Percentiles rank a stretch among this genome's conserved stretches.
phyloP scores from a whole-genome alignment of 1,140 invertebrate genomes.

The Drosophila obscura region DNA sequence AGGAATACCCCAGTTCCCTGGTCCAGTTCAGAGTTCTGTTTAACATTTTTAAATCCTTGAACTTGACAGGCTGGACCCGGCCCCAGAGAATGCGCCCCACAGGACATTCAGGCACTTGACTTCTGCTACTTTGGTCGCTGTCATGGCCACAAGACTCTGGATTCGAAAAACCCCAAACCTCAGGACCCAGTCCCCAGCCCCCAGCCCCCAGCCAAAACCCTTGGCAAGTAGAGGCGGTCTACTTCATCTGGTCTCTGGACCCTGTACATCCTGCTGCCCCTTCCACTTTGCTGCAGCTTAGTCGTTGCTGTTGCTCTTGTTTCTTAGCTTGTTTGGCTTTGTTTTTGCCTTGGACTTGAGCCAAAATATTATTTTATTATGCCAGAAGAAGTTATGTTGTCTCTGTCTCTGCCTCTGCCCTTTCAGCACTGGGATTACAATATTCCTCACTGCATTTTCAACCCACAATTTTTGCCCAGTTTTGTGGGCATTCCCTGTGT shows the following conservation, averaged over 20 bases:
- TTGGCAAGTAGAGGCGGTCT: slow-evolving; percentile 26
- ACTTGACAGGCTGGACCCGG: slow-evolving; percentile 53
- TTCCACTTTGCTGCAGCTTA: not conserved
- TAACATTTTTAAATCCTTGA: slow-evolving; percentile 64
- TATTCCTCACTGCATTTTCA: slow-evolving; percentile 23
- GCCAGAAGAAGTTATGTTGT: slow-evolving; percentile 61
- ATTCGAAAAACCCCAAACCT: slow-evolving; percentile 17
- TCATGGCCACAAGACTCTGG: slow-evolving; percentile 35
- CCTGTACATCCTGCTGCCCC: too few species aligned
- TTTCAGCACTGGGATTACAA: slow-evolving; percentile 53
- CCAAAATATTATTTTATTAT: slow-evolving; percentile 69
- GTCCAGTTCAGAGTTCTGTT: slow-evolving; percentile 23
- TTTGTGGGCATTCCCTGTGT: slow-evolving; percentile 1
- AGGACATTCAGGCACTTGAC: slow-evolving; percentile 28
- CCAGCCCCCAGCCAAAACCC: not conserved
- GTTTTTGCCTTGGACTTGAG: slow-evolving; percentile 36
- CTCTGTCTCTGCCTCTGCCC: not conserved
- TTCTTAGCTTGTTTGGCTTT: slow-evolving; percentile 32
- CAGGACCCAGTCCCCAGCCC: not conserved
- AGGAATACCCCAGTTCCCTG: slow-evolving; percentile 29
- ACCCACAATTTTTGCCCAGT: not conserved
- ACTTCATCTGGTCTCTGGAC: slow-evolving; percentile 49
- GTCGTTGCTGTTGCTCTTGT: slow-evolving; percentile 9
- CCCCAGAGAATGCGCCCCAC: not conserved
- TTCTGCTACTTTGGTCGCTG: slow-evolving; percentile 55